Conservation (phyloP, 2,797 vertebrate genomes). For the Coreius guichenoti region DNA sequence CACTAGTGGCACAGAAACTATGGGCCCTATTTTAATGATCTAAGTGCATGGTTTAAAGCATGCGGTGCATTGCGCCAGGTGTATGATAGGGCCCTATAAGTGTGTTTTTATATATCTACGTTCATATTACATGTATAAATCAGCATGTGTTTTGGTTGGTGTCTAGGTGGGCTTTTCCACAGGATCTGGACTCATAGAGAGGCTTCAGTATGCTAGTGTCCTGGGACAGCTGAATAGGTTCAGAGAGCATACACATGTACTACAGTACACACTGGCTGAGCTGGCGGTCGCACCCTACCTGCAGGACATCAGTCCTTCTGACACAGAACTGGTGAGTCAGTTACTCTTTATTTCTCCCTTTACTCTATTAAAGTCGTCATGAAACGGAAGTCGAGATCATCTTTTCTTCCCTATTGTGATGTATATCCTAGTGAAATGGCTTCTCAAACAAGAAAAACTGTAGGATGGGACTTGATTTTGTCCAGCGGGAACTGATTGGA, state of each 20-base stretch:
- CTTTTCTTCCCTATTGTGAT: neutral
- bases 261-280: constrained; percentile 80
- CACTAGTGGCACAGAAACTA: neutral
- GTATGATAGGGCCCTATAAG: no score
- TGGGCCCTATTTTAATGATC: no score
- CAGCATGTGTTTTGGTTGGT: constrained; percentile 20
- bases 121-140: constrained; percentile 39
- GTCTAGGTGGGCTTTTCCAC: constrained; percentile 66
- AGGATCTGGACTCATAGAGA: constrained; percentile 76
- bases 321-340: constrained; percentile 71
- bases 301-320: constrained; percentile 74
- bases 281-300: constrained; percentile 78
- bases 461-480: neutral
- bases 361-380: neutral
- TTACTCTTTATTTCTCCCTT: constrained; percentile 23
- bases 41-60: no score
- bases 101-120: neutral
- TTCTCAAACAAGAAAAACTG: neutral
- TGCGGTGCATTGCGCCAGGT: no score
- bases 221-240: constrained; percentile 71
- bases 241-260: constrained; percentile 72
- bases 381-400: neutral
- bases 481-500: neutral
- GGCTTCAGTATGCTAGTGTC: constrained; percentile 75
- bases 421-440: no score